Conservation (phyloP, 2,888 invertebrate species). For the Pheosia tremula region DNA sequence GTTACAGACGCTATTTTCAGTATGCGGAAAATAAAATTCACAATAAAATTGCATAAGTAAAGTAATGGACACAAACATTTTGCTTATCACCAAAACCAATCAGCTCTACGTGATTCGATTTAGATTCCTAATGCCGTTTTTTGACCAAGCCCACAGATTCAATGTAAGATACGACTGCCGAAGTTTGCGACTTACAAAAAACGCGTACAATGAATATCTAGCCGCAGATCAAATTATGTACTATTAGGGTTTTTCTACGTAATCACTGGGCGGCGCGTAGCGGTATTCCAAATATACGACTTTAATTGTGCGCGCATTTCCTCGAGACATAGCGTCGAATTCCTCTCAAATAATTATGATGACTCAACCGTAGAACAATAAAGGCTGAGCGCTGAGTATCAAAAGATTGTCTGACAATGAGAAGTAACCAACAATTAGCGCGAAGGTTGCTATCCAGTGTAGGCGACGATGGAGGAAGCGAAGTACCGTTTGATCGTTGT, state of each 20-base stretch:
- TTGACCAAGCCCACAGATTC: constrained; percentile 48
- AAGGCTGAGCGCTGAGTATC: constrained; percentile 36
- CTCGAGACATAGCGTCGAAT: constrained; percentile 40
- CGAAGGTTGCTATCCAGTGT: constrained; percentile 44
- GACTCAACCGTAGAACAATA: constrained; percentile 46
- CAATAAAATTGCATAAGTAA: constrained; percentile 6
- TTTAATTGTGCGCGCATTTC: constrained; percentile 41
- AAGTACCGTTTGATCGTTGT: constrained; percentile 41
- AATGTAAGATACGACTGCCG: constrained; percentile 56
- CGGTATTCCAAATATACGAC: constrained; percentile 46
- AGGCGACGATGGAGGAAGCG: constrained; percentile 44
- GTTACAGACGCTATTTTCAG: neutral
- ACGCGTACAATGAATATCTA: constrained; percentile 57
- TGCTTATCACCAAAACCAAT: constrained; percentile 66
- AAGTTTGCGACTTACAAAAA: constrained; percentile 59
- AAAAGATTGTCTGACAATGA: constrained; percentile 52
- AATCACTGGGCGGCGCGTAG: constrained; percentile 47
- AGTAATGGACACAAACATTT: constrained; percentile 43
- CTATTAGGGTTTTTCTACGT: constrained; percentile 46
- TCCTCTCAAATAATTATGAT: constrained; percentile 33
- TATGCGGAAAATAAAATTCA: constrained; percentile 6
- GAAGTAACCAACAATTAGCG: constrained; percentile 49
- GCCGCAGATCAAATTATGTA: constrained; percentile 59
- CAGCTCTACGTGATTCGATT: constrained; percentile 75
- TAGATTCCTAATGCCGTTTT: constrained; percentile 62